Evolutionary conservation across 2,113 vertebrate species (phyloP).

Genomic region (Sorex fumeus): DNA sequence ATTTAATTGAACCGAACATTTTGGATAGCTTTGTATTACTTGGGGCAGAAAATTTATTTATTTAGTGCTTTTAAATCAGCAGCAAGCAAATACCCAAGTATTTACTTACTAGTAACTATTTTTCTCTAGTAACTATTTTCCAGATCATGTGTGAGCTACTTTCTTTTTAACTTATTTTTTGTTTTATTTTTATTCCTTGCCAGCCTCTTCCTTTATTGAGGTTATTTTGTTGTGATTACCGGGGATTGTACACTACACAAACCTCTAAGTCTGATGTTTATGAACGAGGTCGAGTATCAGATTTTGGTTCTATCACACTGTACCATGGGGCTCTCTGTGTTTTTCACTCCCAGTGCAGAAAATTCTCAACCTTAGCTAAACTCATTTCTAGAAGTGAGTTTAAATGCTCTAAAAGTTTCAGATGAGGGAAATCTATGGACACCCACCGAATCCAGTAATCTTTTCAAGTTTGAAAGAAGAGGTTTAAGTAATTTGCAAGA

Average conservation of each 20-base stretch:
- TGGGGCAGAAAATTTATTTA: background rate
- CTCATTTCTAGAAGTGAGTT: background rate
- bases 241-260: too few relatives aligned
- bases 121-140: background rate
- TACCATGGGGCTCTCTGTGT: too few relatives aligned
- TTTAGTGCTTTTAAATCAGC: conserved; percentile 10
- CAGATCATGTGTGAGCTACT: background rate
- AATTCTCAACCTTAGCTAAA: conserved; percentile 20
- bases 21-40: background rate
- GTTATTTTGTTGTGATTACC: too few relatives aligned
- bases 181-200: background rate
- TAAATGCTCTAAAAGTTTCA: background rate
- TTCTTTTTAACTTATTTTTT: background rate
- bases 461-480: background rate
- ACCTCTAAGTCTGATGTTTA: too few relatives aligned
- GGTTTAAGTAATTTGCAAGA: conserved; percentile 4
- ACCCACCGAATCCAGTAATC: background rate
- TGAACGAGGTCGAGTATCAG: too few relatives aligned
- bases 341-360: background rate
- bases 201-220: too few relatives aligned
- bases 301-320: too few relatives aligned
- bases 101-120: background rate
- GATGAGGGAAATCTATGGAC: background rate
- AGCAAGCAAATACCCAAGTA: background rate
- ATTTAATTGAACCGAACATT: background rate